Percentiles rank a stretch among this genome's conserved stretches.
Conservation (phyloP, 2,113 vertebrate genomes). For the Antigone vipio region DNA sequence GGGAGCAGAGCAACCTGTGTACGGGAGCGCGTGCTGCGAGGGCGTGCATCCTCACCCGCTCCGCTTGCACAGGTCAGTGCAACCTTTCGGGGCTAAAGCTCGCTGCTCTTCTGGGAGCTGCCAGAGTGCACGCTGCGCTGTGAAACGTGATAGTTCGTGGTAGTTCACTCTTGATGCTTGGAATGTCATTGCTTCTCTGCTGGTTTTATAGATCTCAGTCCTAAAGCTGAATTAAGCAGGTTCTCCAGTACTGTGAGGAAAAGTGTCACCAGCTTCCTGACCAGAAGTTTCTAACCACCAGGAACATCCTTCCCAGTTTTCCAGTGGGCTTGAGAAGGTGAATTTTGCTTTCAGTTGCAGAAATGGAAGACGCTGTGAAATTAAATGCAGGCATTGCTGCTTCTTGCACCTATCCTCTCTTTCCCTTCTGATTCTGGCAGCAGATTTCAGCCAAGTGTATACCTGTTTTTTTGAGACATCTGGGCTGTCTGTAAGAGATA, state of each 20-base stretch:
- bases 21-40: fast-evolving
- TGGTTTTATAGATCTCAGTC: not conserved
- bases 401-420: not conserved
- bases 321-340: not conserved
- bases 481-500: not conserved
- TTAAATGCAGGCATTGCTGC: not conserved
- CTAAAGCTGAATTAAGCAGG: not conserved
- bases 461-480: not conserved
- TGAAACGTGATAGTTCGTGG: not conserved
- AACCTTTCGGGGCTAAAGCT: not conserved
- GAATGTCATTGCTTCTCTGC: not conserved
- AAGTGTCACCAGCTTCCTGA: not conserved
- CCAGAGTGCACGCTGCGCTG: not conserved
- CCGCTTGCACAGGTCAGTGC: not conserved
- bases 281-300: not conserved
- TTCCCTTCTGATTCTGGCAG: not conserved
- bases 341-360: not conserved
- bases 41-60: not conserved
- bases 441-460: not conserved
- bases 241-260: not conserved
- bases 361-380: not conserved
- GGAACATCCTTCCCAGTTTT: not conserved
- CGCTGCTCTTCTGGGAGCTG: not conserved
- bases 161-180: not conserved
- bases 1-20: not conserved